Evolutionary conservation across 2,888 invertebrate genomes (phyloP).

Genomic region (Nomada hirtipes): DNA sequence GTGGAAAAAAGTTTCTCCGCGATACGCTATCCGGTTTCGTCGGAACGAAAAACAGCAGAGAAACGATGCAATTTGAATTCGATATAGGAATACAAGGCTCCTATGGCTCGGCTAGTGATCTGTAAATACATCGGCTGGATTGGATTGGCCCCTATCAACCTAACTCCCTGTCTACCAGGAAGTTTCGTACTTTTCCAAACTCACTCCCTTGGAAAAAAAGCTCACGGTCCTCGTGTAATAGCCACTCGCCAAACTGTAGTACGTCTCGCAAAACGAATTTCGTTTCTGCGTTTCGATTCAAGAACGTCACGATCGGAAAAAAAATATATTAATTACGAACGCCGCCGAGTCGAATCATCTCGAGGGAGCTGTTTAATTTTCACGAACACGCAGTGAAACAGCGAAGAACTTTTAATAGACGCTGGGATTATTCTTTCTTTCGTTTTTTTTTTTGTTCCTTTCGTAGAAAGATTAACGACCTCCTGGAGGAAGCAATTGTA

Average conservation of each 20-base stretch:
- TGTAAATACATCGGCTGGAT: slow-evolving; percentile 79
- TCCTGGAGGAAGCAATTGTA: slow-evolving; percentile 54
- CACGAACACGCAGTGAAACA: not conserved
- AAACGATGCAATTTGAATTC: slow-evolving; percentile 77
- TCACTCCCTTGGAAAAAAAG: slow-evolving; percentile 69
- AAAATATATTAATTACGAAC: slow-evolving; percentile 39
- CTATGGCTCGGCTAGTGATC: slow-evolving; percentile 76
- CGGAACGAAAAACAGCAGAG: slow-evolving; percentile 23
- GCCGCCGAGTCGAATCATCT: not conserved
- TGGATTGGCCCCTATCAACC: slow-evolving; percentile 76
- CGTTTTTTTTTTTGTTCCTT: not conserved
- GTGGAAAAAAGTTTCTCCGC: not conserved
- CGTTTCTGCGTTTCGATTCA: slow-evolving; percentile 23
- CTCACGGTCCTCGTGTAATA: slow-evolving; percentile 64
- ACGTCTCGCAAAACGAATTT: slow-evolving; percentile 39
- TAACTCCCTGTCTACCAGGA: slow-evolving; percentile 72
- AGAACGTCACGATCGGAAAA: not conserved
- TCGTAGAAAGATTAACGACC: slow-evolving; percentile 65
- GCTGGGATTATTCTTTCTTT: not conserved
- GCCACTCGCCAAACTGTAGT: slow-evolving; percentile 64
- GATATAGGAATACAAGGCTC: slow-evolving; percentile 74
- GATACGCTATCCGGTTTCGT: not conserved
- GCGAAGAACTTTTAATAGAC: slow-evolving; percentile 25
- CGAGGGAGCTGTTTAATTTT: slow-evolving; percentile 23
- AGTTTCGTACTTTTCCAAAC: slow-evolving; percentile 75